These are phyloP conservation scores for Melieria crassipennis DNA, from an alignment of 2,888 invertebrate genomes.

Conservation along the genomic window DNA sequence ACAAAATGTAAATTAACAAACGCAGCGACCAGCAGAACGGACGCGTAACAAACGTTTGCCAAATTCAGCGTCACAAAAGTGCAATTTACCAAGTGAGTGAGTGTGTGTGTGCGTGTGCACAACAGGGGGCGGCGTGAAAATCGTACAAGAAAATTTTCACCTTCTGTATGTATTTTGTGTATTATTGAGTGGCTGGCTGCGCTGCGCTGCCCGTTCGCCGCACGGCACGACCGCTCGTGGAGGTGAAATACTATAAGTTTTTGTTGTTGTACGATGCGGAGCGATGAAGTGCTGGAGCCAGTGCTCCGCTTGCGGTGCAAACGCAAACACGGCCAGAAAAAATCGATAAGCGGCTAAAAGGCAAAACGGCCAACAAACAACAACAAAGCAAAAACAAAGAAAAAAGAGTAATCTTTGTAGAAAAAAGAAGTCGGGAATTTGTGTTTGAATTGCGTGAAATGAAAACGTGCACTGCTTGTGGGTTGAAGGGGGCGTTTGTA, in stretches of 20 bases:
- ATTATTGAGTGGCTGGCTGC: neutral
- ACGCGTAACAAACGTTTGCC: conserved; percentile 5
- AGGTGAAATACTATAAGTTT: neutral
- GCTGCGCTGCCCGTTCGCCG: neutral
- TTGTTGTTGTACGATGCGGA: neutral
- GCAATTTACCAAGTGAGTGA: neutral
- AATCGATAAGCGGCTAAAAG: conserved; percentile 18
- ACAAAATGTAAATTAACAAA: neutral
- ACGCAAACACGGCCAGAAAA: conserved; percentile 14
- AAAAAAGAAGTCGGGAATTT: conserved; percentile 21
- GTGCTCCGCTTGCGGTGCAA: neutral
- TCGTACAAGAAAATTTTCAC: too few relatives aligned
- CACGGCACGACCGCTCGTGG: too few relatives aligned
- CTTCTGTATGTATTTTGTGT: conserved; percentile 15
- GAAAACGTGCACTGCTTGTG: neutral
- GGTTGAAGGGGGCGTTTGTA: neutral
- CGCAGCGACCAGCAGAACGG: neutral
- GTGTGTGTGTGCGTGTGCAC: neutral
- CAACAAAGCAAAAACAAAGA: conserved; percentile 8
- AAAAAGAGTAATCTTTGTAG: conserved; percentile 10
- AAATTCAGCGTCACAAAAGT: neutral
- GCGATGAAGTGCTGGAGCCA: neutral
- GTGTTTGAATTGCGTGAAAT: conserved; percentile 18
- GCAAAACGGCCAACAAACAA: neutral
- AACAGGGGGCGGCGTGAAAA: too few relatives aligned